These are phyloP conservation scores for Neostethus bicornis DNA, from an alignment of 2,797 vertebrate genomes.

Conservation along the genomic window DNA sequence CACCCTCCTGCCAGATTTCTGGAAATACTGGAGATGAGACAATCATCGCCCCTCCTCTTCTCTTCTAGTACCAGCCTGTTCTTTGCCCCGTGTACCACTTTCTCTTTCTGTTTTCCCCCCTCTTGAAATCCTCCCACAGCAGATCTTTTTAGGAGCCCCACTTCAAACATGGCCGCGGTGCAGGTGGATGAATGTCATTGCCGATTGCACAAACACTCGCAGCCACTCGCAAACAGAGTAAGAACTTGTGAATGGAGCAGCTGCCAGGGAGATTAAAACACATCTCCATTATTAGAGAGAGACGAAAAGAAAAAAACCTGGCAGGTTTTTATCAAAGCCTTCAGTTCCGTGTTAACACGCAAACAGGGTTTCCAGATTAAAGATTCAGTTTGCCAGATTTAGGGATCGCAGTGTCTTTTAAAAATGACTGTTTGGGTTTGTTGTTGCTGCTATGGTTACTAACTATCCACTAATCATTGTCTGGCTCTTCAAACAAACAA, in stretches of 20 bases:
- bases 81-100: conserved; percentile 15
- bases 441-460: conserved; percentile 71
- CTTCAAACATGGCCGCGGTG: conserved; percentile 63
- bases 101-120: conserved; percentile 31
- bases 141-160: conserved; percentile 49
- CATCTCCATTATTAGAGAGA: conserved; percentile 73
- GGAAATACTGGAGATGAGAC: conserved; percentile 42
- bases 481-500: conserved; percentile 54
- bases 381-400: conserved; percentile 63
- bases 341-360: conserved; percentile 73
- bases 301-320: too few species aligned
- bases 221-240: conserved; percentile 55
- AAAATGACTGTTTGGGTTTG: conserved; percentile 69
- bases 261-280: conserved; percentile 80
- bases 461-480: conserved; percentile 68
- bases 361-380: conserved; percentile 77
- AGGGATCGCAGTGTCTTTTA: conserved; percentile 49
- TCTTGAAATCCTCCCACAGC: conserved; percentile 46
- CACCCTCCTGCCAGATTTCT: conserved; percentile 27
- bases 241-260: conserved; percentile 77
- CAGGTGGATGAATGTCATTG: conserved; percentile 69
- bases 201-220: conserved; percentile 27
- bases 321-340: conserved; percentile 77
- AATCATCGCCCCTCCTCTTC: conserved; percentile 16
- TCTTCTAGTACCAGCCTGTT: conserved; percentile 2